Evolutionary conservation across 2,797 vertebrate species (phyloP).

Genomic region (Acanthurus lineatus): DNA sequence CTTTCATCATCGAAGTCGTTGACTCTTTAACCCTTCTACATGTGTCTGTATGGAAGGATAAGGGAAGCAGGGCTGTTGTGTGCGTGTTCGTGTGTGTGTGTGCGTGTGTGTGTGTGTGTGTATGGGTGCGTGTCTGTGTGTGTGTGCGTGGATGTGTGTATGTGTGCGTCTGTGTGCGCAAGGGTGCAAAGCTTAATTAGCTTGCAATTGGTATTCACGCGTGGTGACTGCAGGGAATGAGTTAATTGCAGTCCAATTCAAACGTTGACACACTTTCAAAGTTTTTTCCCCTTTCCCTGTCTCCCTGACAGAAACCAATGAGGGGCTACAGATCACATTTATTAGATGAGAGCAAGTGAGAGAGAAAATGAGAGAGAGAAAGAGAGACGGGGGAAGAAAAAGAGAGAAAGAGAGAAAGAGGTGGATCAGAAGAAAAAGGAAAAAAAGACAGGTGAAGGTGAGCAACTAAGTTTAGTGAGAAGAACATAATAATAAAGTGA

Average conservation of each 20-base stretch:
- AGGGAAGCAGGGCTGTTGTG: slow-evolving; percentile 66
- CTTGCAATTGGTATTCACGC: slow-evolving; percentile 85
- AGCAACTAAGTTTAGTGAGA: slow-evolving; percentile 20
- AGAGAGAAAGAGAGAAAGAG: slow-evolving; percentile 3
- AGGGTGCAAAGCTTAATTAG: slow-evolving; percentile 85
- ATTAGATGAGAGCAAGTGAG: slow-evolving; percentile 79
- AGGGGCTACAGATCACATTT: slow-evolving; percentile 82
- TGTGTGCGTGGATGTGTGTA: slow-evolving; percentile 42
- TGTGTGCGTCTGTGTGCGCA: slow-evolving; percentile 45
- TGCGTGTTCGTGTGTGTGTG: slow-evolving; percentile 47
- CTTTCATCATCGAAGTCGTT: slow-evolving; percentile 87
- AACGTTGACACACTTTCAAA: slow-evolving; percentile 87
- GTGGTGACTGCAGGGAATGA: slow-evolving; percentile 87
- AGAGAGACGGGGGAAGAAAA: slow-evolving; percentile 4
- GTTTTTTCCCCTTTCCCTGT: slow-evolving; percentile 74
- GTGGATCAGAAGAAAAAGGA: slow-evolving; percentile 15
- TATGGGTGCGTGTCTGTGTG: too few species aligned
- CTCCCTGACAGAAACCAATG: slow-evolving; percentile 80
- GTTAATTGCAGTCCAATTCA: slow-evolving; percentile 89
- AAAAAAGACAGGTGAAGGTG: slow-evolving; percentile 34
- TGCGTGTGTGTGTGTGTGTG: slow-evolving; percentile 50
- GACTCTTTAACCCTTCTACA: slow-evolving; percentile 82
- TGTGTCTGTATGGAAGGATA: slow-evolving; percentile 83
- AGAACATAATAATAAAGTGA: slow-evolving; percentile 1
- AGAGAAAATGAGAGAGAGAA: slow-evolving; percentile 50